A percentile compares a stretch with the other conserved stretches of the same genome.
These are phyloP conservation scores for Andrena bicolor DNA, from an alignment of 2,888 invertebrate species.

Conservation along the genomic window DNA sequence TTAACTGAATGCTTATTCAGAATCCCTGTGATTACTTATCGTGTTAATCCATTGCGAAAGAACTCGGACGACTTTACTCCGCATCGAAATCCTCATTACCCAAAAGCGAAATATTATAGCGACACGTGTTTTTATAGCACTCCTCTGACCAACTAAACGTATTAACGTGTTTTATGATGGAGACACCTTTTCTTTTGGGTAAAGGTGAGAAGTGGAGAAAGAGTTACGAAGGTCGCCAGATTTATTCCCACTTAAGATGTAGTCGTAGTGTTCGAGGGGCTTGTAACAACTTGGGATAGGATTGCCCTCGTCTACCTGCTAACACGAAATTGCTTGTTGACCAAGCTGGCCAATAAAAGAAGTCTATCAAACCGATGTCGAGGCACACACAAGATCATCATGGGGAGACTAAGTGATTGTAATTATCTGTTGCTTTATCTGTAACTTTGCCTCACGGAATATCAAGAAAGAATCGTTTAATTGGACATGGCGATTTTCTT, in stretches of 20 bases:
- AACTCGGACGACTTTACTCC: background rate
- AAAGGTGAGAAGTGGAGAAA: conserved; percentile 30
- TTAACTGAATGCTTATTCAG: background rate
- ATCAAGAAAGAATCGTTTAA: background rate
- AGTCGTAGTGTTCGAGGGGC: conserved; percentile 53
- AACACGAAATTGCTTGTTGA: conserved; percentile 75
- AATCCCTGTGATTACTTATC: background rate
- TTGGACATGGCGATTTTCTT: background rate
- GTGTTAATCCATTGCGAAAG: background rate
- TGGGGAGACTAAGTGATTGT: conserved; percentile 38
- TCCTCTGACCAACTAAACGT: conserved; percentile 18
- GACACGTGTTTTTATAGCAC: conserved; percentile 27
- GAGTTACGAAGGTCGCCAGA: conserved; percentile 49
- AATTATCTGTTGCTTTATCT: conserved; percentile 19
- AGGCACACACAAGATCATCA: conserved; percentile 37
- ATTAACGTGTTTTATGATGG: conserved; percentile 46
- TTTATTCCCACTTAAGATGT: conserved; percentile 62
- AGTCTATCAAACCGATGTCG: conserved; percentile 73
- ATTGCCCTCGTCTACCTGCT: conserved; percentile 74
- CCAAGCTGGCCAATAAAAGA: conserved; percentile 74
- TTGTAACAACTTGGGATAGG: conserved; percentile 57
- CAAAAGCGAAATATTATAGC: conserved; percentile 2
- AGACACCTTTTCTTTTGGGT: conserved; percentile 1
- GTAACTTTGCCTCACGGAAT: background rate
- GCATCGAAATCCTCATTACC: background rate